Evolutionary conservation across 2,888 invertebrate species (phyloP), one percentile per base, ranked within the genome.

Genomic region (Liodrosophila aerea): DNA sequence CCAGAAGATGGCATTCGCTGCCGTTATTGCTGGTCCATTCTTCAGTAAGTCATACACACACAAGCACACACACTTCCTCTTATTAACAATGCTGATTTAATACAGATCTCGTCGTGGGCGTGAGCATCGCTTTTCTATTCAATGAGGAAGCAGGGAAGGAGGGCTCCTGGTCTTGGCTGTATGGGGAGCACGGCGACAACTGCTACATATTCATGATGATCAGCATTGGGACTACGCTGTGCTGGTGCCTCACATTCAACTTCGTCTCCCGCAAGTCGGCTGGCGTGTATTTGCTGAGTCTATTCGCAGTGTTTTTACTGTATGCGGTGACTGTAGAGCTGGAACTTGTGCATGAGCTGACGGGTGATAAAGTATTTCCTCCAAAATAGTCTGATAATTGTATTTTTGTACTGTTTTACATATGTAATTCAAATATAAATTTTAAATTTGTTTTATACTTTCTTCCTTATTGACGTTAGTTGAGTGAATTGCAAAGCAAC

Each of bases 1-100:
- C 16, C 80, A 76, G 18, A 66, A 50, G 30, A 76, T 76, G 80
- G 80, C 67, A 0, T 80, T 61, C 12, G 73, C 76, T 0, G 64
- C 63, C 5, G 43, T 56, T 12, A 52, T 58, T 12, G 80, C 80
- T 1, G 54, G 63, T 0, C 54, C 74, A 0, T 49, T 81, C 12
- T 72, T 66, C 30, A 66, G 81, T 77, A 50, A 66, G 70, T 49
- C 5, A n/a, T n/a, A n/a, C 22, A 18, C 11, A 37, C 8, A 5
- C 0, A 33, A 7, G 22, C 22, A 7, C 22, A 22, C 22, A 22
- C 22, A 22, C 22, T 22, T 22, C 4, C 22, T n/a, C n/a, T n/a
- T n/a, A n/a, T n/a, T n/a, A n/a, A 11, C 1, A 41, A 27, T 41
- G 15, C 5, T 44, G 31, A n/a, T n/a, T n/a, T n/a, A n/a, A n/a